Evolutionary conservation across 2,888 invertebrate species (phyloP).

Genomic region (Laspeyria flexula): DNA sequence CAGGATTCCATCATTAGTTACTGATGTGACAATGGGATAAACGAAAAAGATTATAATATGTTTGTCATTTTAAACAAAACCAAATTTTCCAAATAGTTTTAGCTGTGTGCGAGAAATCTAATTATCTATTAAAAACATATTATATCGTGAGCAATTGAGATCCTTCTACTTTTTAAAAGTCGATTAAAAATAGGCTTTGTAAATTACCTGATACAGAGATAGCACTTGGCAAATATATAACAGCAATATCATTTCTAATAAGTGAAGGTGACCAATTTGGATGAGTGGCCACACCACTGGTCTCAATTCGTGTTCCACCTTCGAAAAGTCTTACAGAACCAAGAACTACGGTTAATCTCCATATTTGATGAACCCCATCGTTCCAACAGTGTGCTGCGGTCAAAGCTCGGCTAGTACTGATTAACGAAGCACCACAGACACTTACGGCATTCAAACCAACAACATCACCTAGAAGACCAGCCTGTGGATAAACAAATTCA

Average conservation of each 20-base stretch:
- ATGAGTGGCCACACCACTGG: slow-evolving; percentile 51
- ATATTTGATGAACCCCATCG: slow-evolving; percentile 61
- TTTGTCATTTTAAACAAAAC: too few species aligned
- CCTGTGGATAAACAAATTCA: slow-evolving; percentile 17
- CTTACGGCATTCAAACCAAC: slow-evolving; percentile 32
- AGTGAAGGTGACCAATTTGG: slow-evolving; percentile 54
- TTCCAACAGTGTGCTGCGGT: slow-evolving; percentile 73
- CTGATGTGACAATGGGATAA: too few species aligned
- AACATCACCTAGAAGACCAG: slow-evolving; percentile 31
- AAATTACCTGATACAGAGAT: slow-evolving; percentile 52
- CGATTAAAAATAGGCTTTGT: too few species aligned
- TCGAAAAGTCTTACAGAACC: slow-evolving; percentile 55
- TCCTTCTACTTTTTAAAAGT: too few species aligned
- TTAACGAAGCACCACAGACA: slow-evolving; percentile 62
- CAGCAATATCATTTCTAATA: slow-evolving; percentile 58
- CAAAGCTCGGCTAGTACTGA: slow-evolving; percentile 48
- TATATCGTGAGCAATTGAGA: too few species aligned
- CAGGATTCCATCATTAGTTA: too few species aligned
- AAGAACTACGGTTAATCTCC: slow-evolving; percentile 59
- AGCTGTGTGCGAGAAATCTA: too few species aligned
- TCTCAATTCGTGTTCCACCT: slow-evolving; percentile 56
- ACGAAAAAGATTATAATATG: too few species aligned
- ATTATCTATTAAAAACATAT: too few species aligned
- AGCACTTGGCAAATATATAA: slow-evolving; percentile 50
- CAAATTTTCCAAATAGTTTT: too few species aligned